Evolutionary conservation across 2,113 vertebrate species (phyloP).

Genomic region (Alosa alosa): DNA sequence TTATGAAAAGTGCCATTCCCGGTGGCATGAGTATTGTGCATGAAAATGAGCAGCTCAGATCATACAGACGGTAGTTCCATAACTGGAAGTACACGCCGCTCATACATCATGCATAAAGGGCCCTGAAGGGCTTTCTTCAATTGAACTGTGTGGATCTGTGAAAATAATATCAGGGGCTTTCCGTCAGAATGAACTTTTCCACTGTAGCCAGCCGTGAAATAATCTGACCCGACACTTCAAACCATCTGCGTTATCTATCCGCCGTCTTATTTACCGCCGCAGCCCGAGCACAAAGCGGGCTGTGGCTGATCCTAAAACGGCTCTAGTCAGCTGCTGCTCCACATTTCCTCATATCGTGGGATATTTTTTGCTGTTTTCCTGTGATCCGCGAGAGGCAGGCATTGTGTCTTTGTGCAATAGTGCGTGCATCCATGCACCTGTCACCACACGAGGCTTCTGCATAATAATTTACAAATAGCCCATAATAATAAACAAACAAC

Average conservation of each 20-base stretch:
- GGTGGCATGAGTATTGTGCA: conserved; percentile 42
- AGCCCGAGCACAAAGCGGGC: conserved; percentile 81
- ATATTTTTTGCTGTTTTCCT: conserved; percentile 37
- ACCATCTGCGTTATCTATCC: conserved; percentile 99
- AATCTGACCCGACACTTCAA: conserved; percentile 98
- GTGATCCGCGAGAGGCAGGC: conserved; percentile 20
- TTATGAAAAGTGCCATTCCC: conserved; percentile 16
- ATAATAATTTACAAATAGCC: background rate
- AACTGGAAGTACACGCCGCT: conserved; percentile 76
- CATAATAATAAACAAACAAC: conserved; percentile 1
- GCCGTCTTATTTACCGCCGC: conserved; percentile 95
- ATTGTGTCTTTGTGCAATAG: conserved; percentile 10
- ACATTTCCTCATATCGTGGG: conserved; percentile 53
- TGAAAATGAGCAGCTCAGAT: conserved; percentile 78
- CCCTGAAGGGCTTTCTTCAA: conserved; percentile 77
- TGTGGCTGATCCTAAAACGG: conserved; percentile 89
- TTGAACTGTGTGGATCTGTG: conserved; percentile 81
- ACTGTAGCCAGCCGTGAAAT: conserved; percentile 92
- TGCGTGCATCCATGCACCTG: conserved; percentile 13
- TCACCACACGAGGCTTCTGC: conserved; percentile 10
- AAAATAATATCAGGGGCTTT: conserved; percentile 97
- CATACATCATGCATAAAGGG: conserved; percentile 86
- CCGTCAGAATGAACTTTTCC: conserved; percentile 95
- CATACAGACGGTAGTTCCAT: conserved; percentile 77
- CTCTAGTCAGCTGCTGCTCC: conserved; percentile 57